Evolutionary conservation across 2,113 vertebrate genomes (phyloP).

Genomic region (Sebastes schlegelii): DNA sequence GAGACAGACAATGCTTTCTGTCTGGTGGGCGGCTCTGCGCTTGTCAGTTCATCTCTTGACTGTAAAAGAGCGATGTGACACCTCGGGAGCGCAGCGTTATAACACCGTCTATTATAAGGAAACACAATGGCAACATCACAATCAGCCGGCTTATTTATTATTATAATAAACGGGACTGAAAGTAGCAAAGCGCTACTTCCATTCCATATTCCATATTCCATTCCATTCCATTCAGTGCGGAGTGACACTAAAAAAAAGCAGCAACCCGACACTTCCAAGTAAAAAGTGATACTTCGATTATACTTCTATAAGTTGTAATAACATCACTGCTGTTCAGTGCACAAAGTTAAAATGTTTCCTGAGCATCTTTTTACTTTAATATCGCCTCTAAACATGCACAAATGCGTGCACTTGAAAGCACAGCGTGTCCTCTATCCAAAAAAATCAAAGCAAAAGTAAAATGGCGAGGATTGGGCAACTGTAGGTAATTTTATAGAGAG

Average conservation of each 20-base stretch:
- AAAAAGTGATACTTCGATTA: constrained; percentile 64
- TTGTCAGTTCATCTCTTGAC: constrained; percentile 73
- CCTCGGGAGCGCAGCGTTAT: constrained; percentile 64
- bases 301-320: constrained; percentile 62
- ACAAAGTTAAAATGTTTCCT: constrained; percentile 35
- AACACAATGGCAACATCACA: not conserved
- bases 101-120: constrained; percentile 41
- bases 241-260: not conserved
- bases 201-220: constrained; percentile 30
- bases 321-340: constrained; percentile 25
- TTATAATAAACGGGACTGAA: not conserved
- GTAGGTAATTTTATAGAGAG: constrained; percentile 67
- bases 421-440: constrained; percentile 72
- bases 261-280: constrained; percentile 33
- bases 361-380: not conserved
- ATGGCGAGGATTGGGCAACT: constrained; percentile 83
- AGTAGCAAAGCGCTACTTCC: constrained; percentile 27
- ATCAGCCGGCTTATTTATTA: constrained; percentile 3
- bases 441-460: constrained; percentile 80
- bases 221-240: constrained; percentile 11
- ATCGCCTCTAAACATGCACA: not conserved
- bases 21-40: constrained; percentile 80
- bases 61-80: constrained; percentile 73
- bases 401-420: constrained; percentile 57
- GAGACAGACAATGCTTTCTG: constrained; percentile 81